Base-by-base conservation (phyloP, 1,140 invertebrate genomes). In the Brachionus rotundiformis region DNA sequence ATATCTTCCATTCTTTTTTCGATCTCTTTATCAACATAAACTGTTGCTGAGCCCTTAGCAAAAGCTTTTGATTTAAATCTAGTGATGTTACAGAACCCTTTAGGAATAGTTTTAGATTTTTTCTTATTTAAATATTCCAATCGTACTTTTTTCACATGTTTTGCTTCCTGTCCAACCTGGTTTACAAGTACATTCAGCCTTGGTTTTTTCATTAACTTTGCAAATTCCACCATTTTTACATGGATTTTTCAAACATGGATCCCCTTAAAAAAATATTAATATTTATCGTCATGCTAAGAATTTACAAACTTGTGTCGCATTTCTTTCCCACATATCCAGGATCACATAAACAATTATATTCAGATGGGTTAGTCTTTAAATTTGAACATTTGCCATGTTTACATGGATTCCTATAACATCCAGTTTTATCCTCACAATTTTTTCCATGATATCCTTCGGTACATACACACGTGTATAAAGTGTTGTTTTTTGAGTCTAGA, bases 121-220 rank as follows among this genome's bases (percentile, higher is more conserved):
- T 8, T 44, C 27, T 6, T 7, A 8, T 73, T 73, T 73, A 23
- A 16, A 44, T 27, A 3, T 44, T 25, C 11, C 2, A 71, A 39
- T 8, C 19, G 44, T 73, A 73, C 68, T 73, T 73, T 73, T 73
- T 44, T 73, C 68, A 16, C 68, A 73, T 27, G 33, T 73, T 44
- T 73, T 73, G 39, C 36, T 44, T 13, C 68, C 68, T 3, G 63
- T 68, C 68, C 68, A 73, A 19, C 68, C 68, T 31, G 19, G 19
- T 47, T 16, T 16, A 44, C 68, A 73, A 25, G 33, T 25, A 4
- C 68, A 73, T 73, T 25, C 68, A 23, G 68, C 36, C 23, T 73
- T 73, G 11, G 41, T 25, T 47, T 73, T 73, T 19, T 41, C 68
- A 44, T 73, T 25, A 11, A 73, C 19, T 73, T 11, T 25, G 29